Conservation (phyloP, 2,797 vertebrate species). For the Semaprochilodus insignis region DNA sequence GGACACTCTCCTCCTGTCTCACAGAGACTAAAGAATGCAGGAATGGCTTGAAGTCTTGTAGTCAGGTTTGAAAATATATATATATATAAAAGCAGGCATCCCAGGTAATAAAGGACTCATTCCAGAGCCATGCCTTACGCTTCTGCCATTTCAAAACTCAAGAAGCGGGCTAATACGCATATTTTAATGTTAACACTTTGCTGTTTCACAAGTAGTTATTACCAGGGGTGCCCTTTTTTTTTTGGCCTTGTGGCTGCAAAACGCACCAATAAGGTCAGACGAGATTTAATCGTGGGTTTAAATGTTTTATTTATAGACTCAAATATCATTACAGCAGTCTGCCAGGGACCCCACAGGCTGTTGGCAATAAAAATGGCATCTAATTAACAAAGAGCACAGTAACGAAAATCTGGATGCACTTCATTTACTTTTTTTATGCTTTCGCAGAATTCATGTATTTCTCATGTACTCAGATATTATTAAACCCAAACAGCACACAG, state of each 20-base stretch:
- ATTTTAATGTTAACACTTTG: conserved; percentile 40
- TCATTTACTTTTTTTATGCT: conserved; percentile 42
- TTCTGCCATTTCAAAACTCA: conserved; percentile 12
- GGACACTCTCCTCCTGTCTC: conserved; percentile 6
- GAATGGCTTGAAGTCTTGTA: neutral
- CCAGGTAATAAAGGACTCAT: conserved; percentile 18
- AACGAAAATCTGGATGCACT: conserved; percentile 47
- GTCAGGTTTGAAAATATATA: neutral
- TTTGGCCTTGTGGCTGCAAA: conserved; percentile 38
- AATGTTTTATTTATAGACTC: conserved; percentile 66
- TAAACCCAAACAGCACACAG: conserved; percentile 20
- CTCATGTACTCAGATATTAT: conserved; percentile 6
- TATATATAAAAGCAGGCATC: neutral
- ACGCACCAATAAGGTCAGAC: conserved; percentile 58
- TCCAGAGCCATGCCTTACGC: neutral
- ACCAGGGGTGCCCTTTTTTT: conserved; percentile 7
- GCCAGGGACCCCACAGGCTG: conserved; percentile 53
- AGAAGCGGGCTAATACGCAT: conserved; percentile 27
- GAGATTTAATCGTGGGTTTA: conserved; percentile 58
- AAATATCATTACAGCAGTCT: conserved; percentile 59
- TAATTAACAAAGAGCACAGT: conserved; percentile 61
- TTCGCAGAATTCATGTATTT: conserved; percentile 36
- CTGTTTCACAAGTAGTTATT: neutral
- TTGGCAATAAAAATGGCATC: conserved; percentile 60
- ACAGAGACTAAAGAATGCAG: conserved; percentile 14